Conservation (phyloP, 2,113 vertebrate genomes). For the Platysteira castanea region DNA sequence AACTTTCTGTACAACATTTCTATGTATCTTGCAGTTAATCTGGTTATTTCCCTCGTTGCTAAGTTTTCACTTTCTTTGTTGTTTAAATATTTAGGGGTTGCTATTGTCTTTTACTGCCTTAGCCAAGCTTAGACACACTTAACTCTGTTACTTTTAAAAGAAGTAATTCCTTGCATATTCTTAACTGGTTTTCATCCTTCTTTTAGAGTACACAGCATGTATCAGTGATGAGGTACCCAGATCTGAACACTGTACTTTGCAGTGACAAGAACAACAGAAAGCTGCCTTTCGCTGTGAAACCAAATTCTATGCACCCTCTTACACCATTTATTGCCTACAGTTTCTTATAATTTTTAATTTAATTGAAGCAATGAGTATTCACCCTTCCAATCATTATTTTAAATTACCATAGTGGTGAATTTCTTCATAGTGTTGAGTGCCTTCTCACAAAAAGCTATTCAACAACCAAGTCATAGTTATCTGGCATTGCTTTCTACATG, state of each 20-base stretch:
- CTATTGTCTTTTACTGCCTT: background rate
- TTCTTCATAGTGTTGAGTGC: background rate
- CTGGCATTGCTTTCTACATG: background rate
- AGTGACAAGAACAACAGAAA: background rate
- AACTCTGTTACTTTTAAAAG: background rate
- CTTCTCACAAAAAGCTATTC: background rate
- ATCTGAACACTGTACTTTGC: background rate
- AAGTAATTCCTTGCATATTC: background rate
- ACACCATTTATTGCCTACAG: background rate
- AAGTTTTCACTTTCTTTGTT: background rate
- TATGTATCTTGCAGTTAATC: background rate
- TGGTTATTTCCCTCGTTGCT: background rate
- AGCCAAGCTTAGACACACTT: background rate
- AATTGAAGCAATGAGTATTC: background rate
- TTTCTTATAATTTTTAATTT: background rate
- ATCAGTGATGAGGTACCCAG: background rate
- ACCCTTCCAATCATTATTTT: background rate
- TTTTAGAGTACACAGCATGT: background rate
- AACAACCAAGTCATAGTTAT: background rate
- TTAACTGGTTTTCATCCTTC: background rate
- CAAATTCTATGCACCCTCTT: background rate
- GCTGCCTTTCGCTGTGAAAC: background rate
- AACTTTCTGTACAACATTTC: background rate
- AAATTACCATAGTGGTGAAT: background rate
- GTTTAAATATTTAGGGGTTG: conserved; percentile 13